These are phyloP conservation scores for Leuctra nigra DNA, from an alignment of 2,888 invertebrate genomes.

Conservation along the genomic window DNA sequence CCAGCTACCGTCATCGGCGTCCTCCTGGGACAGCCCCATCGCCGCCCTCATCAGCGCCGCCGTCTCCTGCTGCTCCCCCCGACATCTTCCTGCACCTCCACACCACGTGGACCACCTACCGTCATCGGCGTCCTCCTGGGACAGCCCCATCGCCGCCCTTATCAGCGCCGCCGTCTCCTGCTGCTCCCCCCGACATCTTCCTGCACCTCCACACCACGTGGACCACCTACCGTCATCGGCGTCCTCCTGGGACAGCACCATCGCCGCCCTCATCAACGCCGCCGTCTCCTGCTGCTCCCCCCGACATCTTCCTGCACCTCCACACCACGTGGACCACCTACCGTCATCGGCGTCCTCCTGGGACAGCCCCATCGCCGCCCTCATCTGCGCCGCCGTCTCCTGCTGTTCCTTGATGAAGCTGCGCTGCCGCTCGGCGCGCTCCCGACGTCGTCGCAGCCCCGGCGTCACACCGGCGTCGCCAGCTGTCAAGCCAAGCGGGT, in stretches of 20 bases:
- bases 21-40: constrained; percentile 19
- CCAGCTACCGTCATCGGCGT: constrained; percentile 21
- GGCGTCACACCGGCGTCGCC: constrained; percentile 71
- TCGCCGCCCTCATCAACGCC: constrained; percentile 34
- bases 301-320: constrained; percentile 69
- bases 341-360: constrained; percentile 22
- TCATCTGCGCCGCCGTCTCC: constrained; percentile 47
- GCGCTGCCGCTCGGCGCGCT: constrained; percentile 76
- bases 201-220: constrained; percentile 37
- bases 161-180: constrained; percentile 52
- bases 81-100: constrained; percentile 78
- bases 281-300: constrained; percentile 69
- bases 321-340: constrained; percentile 7
- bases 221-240: constrained; percentile 22
- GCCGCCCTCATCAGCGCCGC: constrained; percentile 35
- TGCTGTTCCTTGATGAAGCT: constrained; percentile 78
- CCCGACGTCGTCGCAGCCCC: constrained; percentile 69
- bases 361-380: constrained; percentile 21
- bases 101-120: constrained; percentile 60
- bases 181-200: constrained; percentile 76
- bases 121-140: constrained; percentile 21
- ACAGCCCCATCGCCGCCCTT: constrained; percentile 25
- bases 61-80: constrained; percentile 72
- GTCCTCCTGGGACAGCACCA: constrained; percentile 18
- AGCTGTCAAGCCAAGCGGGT: no score